Evolutionary conservation across 2,888 invertebrate genomes (phyloP).

Genomic region (Keiferia lycopersicella): DNA sequence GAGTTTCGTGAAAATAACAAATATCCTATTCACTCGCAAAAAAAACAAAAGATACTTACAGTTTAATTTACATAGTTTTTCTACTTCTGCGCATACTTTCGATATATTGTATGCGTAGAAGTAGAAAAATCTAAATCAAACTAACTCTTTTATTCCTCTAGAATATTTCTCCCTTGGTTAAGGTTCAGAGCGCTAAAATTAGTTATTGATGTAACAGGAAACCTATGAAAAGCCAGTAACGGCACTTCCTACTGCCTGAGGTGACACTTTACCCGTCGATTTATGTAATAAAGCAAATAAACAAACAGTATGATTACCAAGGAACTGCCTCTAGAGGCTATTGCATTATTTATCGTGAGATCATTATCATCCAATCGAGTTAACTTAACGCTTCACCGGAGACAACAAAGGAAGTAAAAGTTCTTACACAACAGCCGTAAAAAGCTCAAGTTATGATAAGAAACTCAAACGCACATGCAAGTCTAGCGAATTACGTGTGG

Average conservation of each 20-base stretch:
- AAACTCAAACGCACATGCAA: slow-evolving; percentile 4
- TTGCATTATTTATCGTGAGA: slow-evolving; percentile 48
- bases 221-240: neutral
- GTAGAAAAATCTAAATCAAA: no score
- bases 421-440: slow-evolving; percentile 39
- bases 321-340: slow-evolving; percentile 25
- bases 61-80: no score
- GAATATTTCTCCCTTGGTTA: no score
- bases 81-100: no score
- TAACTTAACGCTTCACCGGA: slow-evolving; percentile 49
- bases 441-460: slow-evolving; percentile 27
- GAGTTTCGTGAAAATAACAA: no score
- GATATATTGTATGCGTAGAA: no score
- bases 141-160: no score
- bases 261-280: slow-evolving; percentile 17
- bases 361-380: slow-evolving; percentile 48
- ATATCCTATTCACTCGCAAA: no score
- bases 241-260: slow-evolving; percentile 11
- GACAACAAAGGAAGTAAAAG: slow-evolving; percentile 47
- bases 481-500: no score
- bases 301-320: slow-evolving; percentile 19
- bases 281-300: slow-evolving; percentile 25
- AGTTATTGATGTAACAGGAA: neutral
- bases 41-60: no score
- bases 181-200: neutral